phyloP scores from a whole-genome alignment of 1,140 invertebrate species.

The Drosophila lacertosa region DNA sequence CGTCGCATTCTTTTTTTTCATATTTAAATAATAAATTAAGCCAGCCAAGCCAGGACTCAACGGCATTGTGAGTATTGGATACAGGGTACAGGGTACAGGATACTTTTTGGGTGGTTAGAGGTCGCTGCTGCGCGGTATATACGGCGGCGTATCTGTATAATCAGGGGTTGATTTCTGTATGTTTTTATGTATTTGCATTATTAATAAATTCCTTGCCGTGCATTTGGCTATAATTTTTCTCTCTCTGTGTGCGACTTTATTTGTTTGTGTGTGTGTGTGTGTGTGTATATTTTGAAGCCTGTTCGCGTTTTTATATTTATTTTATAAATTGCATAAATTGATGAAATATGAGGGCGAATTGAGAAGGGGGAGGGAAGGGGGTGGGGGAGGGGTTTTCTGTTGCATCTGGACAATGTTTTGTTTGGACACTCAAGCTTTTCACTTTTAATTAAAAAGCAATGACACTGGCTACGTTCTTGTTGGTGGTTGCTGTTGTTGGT shows the following conservation, averaged over 20 bases:
- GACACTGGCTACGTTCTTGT: slow-evolving; percentile 39
- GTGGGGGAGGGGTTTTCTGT: slow-evolving; percentile 31
- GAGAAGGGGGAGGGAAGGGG: neutral
- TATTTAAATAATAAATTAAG: slow-evolving; percentile 83
- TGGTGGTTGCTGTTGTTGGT: slow-evolving; percentile 11
- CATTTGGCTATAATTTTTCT: slow-evolving; percentile 69
- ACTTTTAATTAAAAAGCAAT: slow-evolving; percentile 81
- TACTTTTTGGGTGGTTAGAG: slow-evolving; percentile 52
- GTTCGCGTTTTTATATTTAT: slow-evolving; percentile 68
- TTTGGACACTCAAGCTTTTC: slow-evolving; percentile 79
- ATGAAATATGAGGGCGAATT: slow-evolving; percentile 66
- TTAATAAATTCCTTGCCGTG: slow-evolving; percentile 80
- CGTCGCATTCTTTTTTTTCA: slow-evolving; percentile 59
- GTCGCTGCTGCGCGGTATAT: slow-evolving; percentile 37
- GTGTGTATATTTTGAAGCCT: slow-evolving; percentile 32
- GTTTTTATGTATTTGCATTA: slow-evolving; percentile 82
- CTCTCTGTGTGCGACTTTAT: neutral
- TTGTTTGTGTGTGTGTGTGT: slow-evolving; percentile 1
- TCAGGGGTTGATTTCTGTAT: slow-evolving; percentile 81
- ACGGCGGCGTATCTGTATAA: slow-evolving; percentile 77
- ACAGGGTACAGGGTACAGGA: slow-evolving; percentile 4
- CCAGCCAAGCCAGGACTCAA: slow-evolving; percentile 45
- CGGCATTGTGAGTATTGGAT: slow-evolving; percentile 24
- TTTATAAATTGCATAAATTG: slow-evolving; percentile 82
- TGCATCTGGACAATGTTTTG: slow-evolving; percentile 53